Conservation (phyloP, 2,113 vertebrate genomes). For the Trematocara unimaculatum region DNA sequence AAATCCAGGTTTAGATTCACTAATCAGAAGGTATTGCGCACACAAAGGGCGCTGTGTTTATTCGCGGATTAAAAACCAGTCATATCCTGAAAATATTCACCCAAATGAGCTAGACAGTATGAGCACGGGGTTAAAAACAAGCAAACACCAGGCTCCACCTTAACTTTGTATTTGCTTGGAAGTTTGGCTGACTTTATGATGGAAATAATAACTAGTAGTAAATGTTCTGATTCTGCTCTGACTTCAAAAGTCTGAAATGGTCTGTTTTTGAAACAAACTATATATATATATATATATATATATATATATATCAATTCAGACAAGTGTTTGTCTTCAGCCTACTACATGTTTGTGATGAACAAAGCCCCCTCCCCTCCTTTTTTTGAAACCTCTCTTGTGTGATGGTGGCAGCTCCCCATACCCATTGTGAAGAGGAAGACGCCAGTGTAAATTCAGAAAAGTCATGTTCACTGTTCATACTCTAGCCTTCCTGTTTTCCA, state of each 20-base stretch:
- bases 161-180: not conserved
- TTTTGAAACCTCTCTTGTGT: not conserved
- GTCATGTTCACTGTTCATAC: not conserved
- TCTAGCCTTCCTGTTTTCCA: slow-evolving; percentile 37
- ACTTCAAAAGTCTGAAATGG: not conserved
- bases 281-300: too few relatives aligned
- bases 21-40: not conserved
- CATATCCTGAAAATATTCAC: not conserved
- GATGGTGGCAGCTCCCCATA: not conserved
- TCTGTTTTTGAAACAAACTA: not conserved
- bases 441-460: slow-evolving; percentile 21
- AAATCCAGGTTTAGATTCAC: not conserved
- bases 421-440: slow-evolving; percentile 53
- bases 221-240: not conserved
- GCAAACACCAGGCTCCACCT: not conserved
- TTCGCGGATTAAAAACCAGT: not conserved
- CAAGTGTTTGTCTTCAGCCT: not conserved
- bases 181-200: not conserved
- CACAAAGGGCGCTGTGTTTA: not conserved
- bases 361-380: not conserved
- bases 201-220: not conserved
- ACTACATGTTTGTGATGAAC: not conserved
- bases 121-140: not conserved
- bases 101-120: not conserved
- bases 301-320: not conserved